A percentile compares a stretch with the other conserved stretches of the same genome.
These are phyloP conservation scores for Fragariocoptes setiger DNA, from an alignment of 1,140 invertebrate genomes.

Conservation along the genomic window DNA sequence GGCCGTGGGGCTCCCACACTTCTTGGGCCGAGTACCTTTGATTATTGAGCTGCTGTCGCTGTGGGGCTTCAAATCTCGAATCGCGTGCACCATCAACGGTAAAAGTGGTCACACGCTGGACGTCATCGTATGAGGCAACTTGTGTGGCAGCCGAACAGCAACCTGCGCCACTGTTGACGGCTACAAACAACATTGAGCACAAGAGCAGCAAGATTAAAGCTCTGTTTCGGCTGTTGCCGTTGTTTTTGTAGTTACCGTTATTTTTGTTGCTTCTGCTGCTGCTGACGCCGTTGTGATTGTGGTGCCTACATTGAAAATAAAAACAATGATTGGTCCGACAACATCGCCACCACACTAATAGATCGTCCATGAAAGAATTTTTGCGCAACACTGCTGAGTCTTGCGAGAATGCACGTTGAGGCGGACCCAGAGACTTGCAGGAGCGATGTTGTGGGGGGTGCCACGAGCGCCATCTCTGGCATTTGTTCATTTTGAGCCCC, in stretches of 20 bases:
- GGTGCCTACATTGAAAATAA: too few species aligned
- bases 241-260: background rate
- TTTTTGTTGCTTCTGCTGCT: background rate
- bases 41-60: background rate
- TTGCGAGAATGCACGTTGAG: too few species aligned
- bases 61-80: background rate
- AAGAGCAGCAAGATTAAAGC: background rate
- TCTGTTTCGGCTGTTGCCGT: background rate
- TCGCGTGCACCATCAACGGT: background rate
- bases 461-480: too few species aligned
- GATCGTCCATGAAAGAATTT: too few species aligned
- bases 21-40: background rate
- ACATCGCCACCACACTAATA: too few species aligned
- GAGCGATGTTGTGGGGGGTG: too few species aligned
- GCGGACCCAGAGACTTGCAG: too few species aligned
- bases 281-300: too few species aligned
- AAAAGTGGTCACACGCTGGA: background rate
- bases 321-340: too few species aligned
- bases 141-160: background rate
- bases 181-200: too few species aligned
- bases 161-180: background rate
- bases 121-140: background rate
- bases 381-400: too few species aligned
- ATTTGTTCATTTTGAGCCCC: too few species aligned
- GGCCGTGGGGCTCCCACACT: background rate